phyloP scores from a whole-genome alignment of 2,888 invertebrate species.

The Octonoba sinensis region DNA sequence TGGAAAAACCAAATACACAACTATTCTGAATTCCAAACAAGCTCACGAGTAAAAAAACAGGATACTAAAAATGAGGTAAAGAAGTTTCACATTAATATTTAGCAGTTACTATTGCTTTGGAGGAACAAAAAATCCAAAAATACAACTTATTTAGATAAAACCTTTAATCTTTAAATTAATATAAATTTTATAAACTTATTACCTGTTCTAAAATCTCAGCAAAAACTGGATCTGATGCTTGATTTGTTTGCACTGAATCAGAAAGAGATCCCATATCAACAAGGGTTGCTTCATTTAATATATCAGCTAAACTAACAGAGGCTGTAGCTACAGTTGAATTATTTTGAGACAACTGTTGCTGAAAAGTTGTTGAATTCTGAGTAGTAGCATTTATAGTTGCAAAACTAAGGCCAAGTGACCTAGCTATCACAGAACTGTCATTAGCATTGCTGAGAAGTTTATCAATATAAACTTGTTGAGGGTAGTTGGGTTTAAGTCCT shows the following conservation, averaged over 20 bases:
- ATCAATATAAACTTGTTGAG: conserved; percentile 31
- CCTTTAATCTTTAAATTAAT: no score
- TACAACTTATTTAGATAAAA: no score
- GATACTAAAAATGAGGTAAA: no score
- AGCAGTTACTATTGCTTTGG: no score
- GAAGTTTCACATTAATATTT: no score
- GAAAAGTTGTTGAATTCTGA: not conserved
- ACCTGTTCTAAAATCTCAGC: conserved; percentile 66
- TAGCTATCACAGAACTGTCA: conserved; percentile 14
- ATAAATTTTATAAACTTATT: not conserved
- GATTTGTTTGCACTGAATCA: conserved; percentile 24
- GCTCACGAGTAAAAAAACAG: no score
- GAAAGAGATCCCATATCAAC: conserved; percentile 12
- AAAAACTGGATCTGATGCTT: conserved; percentile 52
- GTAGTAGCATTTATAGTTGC: not conserved
- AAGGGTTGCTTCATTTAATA: conserved; percentile 27
- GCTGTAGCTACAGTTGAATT: not conserved
- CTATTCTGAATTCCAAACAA: no score
- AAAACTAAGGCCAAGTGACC: conserved; percentile 16
- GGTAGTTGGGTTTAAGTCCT: conserved; percentile 23
- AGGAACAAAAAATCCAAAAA: no score
- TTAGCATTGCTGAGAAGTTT: conserved; percentile 32
- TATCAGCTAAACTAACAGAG: conserved; percentile 7
- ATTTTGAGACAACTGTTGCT: conserved; percentile 5
- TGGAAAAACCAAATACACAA: no score